Evolutionary conservation across 2,113 vertebrate genomes (phyloP).

Genomic region (Sphyrna mokarran): DNA sequence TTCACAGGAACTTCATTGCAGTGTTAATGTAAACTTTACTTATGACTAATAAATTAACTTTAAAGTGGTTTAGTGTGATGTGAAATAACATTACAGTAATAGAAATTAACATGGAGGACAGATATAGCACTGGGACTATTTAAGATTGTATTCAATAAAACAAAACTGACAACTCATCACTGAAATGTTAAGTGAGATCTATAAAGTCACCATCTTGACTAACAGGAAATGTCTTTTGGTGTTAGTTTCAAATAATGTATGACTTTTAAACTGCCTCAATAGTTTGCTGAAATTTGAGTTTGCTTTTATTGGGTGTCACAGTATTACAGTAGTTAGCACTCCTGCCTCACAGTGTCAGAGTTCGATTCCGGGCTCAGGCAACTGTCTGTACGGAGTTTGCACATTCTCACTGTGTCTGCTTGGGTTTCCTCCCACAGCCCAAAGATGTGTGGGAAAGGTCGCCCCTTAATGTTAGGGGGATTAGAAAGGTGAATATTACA

Average conservation of each 20-base stretch:
- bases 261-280: neutral
- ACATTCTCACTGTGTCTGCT: too few relatives aligned
- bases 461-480: too few relatives aligned
- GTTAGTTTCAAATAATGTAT: neutral
- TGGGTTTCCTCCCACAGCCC: too few relatives aligned
- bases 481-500: too few relatives aligned
- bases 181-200: neutral
- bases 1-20: too few relatives aligned
- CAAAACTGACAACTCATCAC: neutral
- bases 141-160: neutral
- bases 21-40: too few relatives aligned
- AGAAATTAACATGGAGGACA: neutral
- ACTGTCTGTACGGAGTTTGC: too few relatives aligned
- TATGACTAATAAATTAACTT: too few relatives aligned
- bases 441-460: too few relatives aligned
- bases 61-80: neutral
- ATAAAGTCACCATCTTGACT: neutral
- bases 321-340: too few relatives aligned
- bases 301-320: neutral
- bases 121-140: neutral
- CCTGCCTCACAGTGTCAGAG: too few relatives aligned
- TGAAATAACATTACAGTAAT: neutral
- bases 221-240: neutral
- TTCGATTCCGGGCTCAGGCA: too few relatives aligned
- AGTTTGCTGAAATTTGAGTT: neutral